Base-by-base conservation (phyloP, 2,888 invertebrate genomes). In the Drosophila suboccidentalis region DNA sequence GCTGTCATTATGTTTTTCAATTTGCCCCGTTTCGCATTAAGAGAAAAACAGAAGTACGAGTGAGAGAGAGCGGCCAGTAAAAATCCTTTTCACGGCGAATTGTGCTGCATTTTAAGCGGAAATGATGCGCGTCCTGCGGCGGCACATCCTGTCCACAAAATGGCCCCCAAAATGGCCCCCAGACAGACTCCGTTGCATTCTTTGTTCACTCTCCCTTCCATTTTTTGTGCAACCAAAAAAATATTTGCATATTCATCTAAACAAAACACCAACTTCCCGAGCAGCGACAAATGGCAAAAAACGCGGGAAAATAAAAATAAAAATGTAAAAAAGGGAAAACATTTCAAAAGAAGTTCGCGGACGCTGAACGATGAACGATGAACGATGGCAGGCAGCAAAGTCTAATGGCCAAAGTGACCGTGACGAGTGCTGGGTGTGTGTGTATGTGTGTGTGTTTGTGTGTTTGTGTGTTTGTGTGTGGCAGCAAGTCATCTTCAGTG, bases 201-300 rank as follows among this genome's bases (percentile, higher is more conserved):
- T 29, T 29, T 26, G 41, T 51, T 9, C 50, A 38, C 5, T 29
- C 10, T n/a, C 41, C 19, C 39, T 15, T 8, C 2, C 55, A 34
- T 64, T 63, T 80, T 63, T 82, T 59, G 60, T n/a, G 10, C 55
- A 38, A 62, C 70, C 55, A 75, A 80, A 87, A 88, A 85, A 89
- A 85, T 88, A 89, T 91, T 91, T 90, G 89, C 91, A 91, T 90
- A 91, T 91, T 90, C 91, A 90, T 88, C 90, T 89, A 90, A 89
- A 90, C 89, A 90, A 90, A 91, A 89, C 87, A 89, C 73, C 82
- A 86, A 87, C 90, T 89, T 90, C 82, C 85, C 74, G 67, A 58
- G 69, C 74, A 73, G 71, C 65, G 63, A 64, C 63, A 64, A 58
- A 64, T 58, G 75, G 70, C 62, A 26, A 57, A 57, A 55, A 78